These are phyloP conservation scores for Eilema caniola DNA, from an alignment of 2,888 invertebrate genomes.

Conservation along the genomic window DNA sequence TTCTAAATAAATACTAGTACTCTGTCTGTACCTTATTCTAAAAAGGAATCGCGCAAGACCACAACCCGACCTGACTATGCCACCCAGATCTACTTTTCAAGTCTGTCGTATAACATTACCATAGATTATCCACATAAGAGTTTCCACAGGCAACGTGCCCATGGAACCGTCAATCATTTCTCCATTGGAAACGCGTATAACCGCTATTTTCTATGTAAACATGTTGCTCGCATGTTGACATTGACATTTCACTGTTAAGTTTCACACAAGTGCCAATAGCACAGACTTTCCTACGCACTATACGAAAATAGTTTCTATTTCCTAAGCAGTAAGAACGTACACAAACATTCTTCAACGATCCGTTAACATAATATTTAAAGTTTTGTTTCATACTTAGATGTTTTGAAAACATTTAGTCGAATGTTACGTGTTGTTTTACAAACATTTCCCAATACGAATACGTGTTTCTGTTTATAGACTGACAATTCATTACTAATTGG, in stretches of 20 bases:
- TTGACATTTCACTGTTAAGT: constrained; percentile 51
- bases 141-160: constrained; percentile 45
- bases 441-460: constrained; percentile 11
- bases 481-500: constrained; percentile 24
- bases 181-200: constrained; percentile 29
- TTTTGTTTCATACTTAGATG: constrained; percentile 31
- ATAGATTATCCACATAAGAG: constrained; percentile 33
- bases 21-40: too few relatives aligned
- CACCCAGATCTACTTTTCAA: not conserved
- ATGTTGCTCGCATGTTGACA: constrained; percentile 35
- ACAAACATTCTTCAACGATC: constrained; percentile 18
- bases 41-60: too few relatives aligned
- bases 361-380: constrained; percentile 30
- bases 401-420: constrained; percentile 41
- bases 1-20: too few relatives aligned
- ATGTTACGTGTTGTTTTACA: constrained; percentile 30
- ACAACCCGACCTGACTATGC: not conserved
- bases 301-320: constrained; percentile 20
- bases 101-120: constrained; percentile 14
- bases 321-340: constrained; percentile 2
- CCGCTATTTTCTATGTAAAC: constrained; percentile 54
- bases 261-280: constrained; percentile 55
- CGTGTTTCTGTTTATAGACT: constrained; percentile 8
- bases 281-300: not conserved
- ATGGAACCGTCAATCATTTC: constrained; percentile 49